Percentiles rank a stretch among this genome's conserved stretches.
Evolutionary conservation across 2,797 vertebrate species (phyloP).

Genomic region (Arctocebus calabarensis): DNA sequence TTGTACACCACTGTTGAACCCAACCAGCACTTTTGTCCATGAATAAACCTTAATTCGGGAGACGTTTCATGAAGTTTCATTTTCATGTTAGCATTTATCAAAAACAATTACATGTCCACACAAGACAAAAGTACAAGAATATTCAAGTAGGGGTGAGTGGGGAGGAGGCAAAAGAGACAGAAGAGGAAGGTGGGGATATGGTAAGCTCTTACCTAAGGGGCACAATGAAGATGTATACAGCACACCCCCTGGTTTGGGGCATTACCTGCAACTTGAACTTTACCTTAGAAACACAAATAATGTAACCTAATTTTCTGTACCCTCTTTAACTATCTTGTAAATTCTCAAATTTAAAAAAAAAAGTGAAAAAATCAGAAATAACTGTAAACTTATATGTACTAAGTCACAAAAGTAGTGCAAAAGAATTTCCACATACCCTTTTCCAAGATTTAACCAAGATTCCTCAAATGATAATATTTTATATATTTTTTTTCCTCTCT

Average conservation of each 20-base stretch:
- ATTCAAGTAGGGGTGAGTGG: too few species aligned
- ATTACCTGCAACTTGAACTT: too few species aligned
- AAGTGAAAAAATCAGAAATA: not conserved
- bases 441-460: not conserved
- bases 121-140: too few species aligned
- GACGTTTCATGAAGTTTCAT: not conserved
- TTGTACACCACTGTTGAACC: not conserved
- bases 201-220: too few species aligned
- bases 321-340: too few species aligned
- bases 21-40: not conserved
- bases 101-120: too few species aligned
- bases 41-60: conserved; percentile 17
- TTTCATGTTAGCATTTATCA: not conserved
- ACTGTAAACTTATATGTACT: conserved; percentile 35
- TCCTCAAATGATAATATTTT: conserved; percentile 1
- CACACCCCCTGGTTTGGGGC: too few species aligned
- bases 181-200: too few species aligned
- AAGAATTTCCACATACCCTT: not conserved
- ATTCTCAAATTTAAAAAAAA: too few species aligned
- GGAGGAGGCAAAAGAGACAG: too few species aligned
- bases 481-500: not conserved
- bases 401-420: not conserved
- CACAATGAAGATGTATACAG: too few species aligned
- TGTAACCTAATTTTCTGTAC: too few species aligned
- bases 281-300: not conserved